Conservation (phyloP, 2,113 vertebrate genomes). For the Corythornis vintsioides region DNA sequence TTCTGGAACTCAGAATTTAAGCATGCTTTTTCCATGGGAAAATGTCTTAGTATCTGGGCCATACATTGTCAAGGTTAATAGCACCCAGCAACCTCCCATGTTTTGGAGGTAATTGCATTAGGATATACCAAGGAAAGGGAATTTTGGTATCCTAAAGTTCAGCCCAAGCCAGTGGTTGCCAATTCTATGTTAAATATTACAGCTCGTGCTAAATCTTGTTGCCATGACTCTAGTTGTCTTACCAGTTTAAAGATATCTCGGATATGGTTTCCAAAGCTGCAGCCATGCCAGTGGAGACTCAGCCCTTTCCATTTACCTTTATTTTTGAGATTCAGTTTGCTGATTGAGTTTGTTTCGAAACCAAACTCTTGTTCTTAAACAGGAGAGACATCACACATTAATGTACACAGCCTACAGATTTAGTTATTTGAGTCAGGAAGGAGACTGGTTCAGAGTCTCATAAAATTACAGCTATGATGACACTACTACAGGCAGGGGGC, state of each 20-base stretch:
- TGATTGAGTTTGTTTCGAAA: neutral
- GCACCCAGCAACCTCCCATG: neutral
- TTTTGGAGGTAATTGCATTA: neutral
- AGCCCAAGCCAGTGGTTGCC: neutral
- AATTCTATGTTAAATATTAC: neutral
- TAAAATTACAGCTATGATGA: neutral
- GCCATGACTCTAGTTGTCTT: neutral
- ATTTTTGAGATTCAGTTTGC: neutral
- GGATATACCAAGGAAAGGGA: neutral
- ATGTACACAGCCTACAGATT: neutral
- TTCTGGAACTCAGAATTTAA: neutral
- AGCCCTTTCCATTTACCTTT: neutral
- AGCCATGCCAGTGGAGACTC: neutral
- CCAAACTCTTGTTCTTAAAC: neutral
- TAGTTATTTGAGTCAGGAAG: neutral
- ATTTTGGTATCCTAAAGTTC: neutral
- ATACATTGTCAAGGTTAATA: neutral
- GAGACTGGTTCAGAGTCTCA: neutral
- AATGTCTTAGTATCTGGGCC: neutral
- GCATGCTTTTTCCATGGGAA: neutral
- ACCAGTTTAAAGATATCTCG: neutral
- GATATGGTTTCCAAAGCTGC: neutral
- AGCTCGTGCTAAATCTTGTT: neutral
- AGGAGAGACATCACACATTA: neutral
- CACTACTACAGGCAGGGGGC: rapidly evolving